phyloP scores from a whole-genome alignment of 2,888 invertebrate genomes.

The Biston stratarius region DNA sequence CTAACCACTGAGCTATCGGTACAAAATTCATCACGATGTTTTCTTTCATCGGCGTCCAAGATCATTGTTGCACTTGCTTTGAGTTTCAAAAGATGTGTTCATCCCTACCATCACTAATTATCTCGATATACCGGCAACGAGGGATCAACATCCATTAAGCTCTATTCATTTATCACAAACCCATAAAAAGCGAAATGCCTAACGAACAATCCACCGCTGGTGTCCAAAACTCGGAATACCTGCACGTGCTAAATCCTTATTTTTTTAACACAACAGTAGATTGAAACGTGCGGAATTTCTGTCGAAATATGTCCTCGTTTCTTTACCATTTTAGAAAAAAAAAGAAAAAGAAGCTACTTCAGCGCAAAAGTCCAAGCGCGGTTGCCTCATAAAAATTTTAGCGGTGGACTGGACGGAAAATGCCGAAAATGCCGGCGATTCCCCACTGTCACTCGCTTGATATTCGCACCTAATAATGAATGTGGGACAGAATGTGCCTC shows the following conservation, averaged over 20 bases:
- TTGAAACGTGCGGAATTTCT: slow-evolving; percentile 55
- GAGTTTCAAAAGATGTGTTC: background rate
- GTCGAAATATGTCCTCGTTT: slow-evolving; percentile 72
- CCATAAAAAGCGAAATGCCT: slow-evolving; percentile 16
- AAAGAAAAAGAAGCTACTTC: slow-evolving; percentile 57
- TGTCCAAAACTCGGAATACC: slow-evolving; percentile 26
- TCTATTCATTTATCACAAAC: slow-evolving; percentile 25
- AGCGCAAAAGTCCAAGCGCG: slow-evolving; percentile 47
- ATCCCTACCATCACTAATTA: background rate
- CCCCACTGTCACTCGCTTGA: slow-evolving; percentile 43
- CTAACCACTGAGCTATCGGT: too few relatives aligned
- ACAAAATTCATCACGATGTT: too few relatives aligned
- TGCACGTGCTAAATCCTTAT: slow-evolving; percentile 56
- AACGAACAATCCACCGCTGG: slow-evolving; percentile 27
- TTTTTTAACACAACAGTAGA: slow-evolving; percentile 61
- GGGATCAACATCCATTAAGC: slow-evolving; percentile 12
- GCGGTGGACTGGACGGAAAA: slow-evolving; percentile 58
- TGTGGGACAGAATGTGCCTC: slow-evolving; percentile 24
- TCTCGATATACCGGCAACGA: background rate
- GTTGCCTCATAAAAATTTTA: slow-evolving; percentile 78
- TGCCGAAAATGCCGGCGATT: slow-evolving; percentile 59
- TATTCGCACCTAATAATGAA: slow-evolving; percentile 36
- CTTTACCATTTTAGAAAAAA: slow-evolving; percentile 59
- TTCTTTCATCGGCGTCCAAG: too few relatives aligned
- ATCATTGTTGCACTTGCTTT: too few relatives aligned